A percentile compares a stretch with the other conserved stretches of the same genome.
phyloP scores from a whole-genome alignment of 2,113 vertebrate species.

The Ranitomeya imitator region DNA sequence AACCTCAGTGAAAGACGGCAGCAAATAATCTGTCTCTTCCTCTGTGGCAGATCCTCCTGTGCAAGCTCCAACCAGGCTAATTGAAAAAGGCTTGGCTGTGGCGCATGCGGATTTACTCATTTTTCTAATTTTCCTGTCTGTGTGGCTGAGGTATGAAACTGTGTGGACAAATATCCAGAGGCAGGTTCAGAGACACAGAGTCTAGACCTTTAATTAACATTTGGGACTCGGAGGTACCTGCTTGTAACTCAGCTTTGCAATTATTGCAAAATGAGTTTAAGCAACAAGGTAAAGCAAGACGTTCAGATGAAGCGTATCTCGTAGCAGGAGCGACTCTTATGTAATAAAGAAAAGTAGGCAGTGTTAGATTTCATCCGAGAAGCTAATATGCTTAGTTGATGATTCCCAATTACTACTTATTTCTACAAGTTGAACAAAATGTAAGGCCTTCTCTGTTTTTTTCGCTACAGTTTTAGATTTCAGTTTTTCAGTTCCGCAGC shows the following conservation, averaged over 20 bases:
- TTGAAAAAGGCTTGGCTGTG: constrained; percentile 20
- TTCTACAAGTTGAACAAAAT: neutral
- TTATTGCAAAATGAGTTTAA: constrained; percentile 55
- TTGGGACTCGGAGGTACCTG: constrained; percentile 62
- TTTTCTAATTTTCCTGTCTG: constrained; percentile 63
- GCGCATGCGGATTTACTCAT: constrained; percentile 57
- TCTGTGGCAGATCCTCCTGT: constrained; percentile 44
- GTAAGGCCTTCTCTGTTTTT: neutral
- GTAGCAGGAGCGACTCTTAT: neutral
- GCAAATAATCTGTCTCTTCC: constrained; percentile 59
- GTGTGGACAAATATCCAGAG: constrained; percentile 65
- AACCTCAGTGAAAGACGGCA: constrained; percentile 59
- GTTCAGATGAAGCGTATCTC: constrained; percentile 30
- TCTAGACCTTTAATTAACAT: constrained; percentile 71
- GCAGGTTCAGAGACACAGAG: constrained; percentile 68
- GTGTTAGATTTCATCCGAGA: neutral
- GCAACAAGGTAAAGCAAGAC: constrained; percentile 37
- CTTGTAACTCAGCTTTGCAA: constrained; percentile 63
- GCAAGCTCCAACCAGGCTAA: constrained; percentile 51
- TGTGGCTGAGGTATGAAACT: constrained; percentile 62
- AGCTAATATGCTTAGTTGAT: neutral
- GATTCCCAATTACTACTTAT: neutral
- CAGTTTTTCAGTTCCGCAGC: neutral
- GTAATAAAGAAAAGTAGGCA: constrained; percentile 12
- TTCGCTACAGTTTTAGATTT: neutral